Percentiles rank a stretch among this genome's conserved stretches.
phyloP scores from a whole-genome alignment of 2,888 invertebrate genomes.

The Nymphalis urticae region DNA sequence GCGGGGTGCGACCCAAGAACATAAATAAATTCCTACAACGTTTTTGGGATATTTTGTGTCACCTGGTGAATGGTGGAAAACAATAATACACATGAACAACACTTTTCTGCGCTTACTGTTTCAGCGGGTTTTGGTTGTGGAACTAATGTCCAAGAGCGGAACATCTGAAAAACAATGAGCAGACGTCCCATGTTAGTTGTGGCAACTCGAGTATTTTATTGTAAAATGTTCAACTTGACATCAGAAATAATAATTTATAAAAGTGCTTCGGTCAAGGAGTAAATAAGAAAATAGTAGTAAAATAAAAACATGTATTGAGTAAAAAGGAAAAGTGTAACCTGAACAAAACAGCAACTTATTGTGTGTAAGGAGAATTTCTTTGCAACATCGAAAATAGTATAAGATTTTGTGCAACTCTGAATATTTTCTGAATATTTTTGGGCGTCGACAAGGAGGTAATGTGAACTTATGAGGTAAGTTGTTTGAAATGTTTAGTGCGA shows the following conservation, averaged over 20 bases:
- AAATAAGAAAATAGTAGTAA: not conserved
- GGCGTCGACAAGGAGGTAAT: slow-evolving; percentile 1
- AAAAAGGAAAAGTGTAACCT: slow-evolving; percentile 6
- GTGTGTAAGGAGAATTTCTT: slow-evolving; percentile 3
- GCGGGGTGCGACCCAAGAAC: slow-evolving; percentile 58
- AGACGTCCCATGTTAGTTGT: slow-evolving; percentile 73
- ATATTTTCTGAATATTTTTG: slow-evolving; percentile 7
- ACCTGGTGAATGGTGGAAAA: slow-evolving; percentile 73
- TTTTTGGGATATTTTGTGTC: slow-evolving; percentile 58
- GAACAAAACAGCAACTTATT: slow-evolving; percentile 7
- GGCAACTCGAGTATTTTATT: slow-evolving; percentile 60
- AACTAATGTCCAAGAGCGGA: slow-evolving; percentile 80
- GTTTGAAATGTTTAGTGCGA: slow-evolving; percentile 32
- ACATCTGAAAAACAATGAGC: slow-evolving; percentile 80
- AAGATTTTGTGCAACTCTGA: slow-evolving; percentile 19
- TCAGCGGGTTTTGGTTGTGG: slow-evolving; percentile 77
- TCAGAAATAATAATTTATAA: not conserved
- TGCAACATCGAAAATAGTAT: slow-evolving; percentile 8
- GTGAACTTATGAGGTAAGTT: slow-evolving; percentile 8
- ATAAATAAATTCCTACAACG: slow-evolving; percentile 45
- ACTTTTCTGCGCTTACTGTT: slow-evolving; percentile 78
- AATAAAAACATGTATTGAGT: not conserved
- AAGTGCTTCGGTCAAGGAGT: slow-evolving; percentile 6
- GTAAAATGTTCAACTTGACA: slow-evolving; percentile 9
- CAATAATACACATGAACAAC: slow-evolving; percentile 78